These are phyloP conservation scores for Neosalanx taihuensis DNA, from an alignment of 2,797 vertebrate genomes.

Conservation along the genomic window DNA sequence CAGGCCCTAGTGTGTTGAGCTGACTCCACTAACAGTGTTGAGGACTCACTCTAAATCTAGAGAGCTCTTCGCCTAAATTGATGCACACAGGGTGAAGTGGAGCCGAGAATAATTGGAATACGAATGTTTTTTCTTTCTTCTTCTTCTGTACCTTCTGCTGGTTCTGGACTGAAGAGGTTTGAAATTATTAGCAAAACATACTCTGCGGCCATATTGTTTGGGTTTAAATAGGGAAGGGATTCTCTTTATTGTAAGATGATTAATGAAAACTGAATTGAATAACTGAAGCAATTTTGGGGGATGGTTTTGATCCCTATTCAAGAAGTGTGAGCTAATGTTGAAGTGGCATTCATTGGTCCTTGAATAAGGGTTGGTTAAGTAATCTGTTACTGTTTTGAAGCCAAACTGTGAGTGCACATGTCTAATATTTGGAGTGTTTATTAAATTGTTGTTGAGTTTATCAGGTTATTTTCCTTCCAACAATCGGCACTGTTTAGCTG, in stretches of 20 bases:
- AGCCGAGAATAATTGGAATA: slow-evolving; percentile 70
- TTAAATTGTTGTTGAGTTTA: slow-evolving; percentile 56
- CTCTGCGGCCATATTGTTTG: slow-evolving; percentile 33
- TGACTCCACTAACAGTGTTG: slow-evolving; percentile 57
- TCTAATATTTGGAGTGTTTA: slow-evolving; percentile 43
- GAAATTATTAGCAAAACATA: slow-evolving; percentile 35
- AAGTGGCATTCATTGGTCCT: background rate
- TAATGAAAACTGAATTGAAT: too few species aligned
- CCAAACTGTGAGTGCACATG: too few species aligned
- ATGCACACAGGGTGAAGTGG: slow-evolving; percentile 62
- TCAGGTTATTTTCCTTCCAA: slow-evolving; percentile 52
- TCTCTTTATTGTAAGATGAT: slow-evolving; percentile 13
- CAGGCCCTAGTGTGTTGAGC: slow-evolving; percentile 49
- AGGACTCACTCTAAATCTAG: slow-evolving; percentile 64
- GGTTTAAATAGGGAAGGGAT: slow-evolving; percentile 28
- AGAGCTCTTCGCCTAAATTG: slow-evolving; percentile 65
- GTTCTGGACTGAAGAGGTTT: slow-evolving; percentile 29
- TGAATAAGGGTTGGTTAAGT: background rate
- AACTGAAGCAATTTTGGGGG: background rate
- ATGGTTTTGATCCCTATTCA: background rate
- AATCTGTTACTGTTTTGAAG: background rate
- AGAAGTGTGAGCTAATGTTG: background rate
- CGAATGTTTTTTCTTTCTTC: slow-evolving; percentile 15
- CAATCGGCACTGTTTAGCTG: slow-evolving; percentile 57
- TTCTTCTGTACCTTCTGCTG: slow-evolving; percentile 28